Base-by-base conservation (phyloP, 2,888 invertebrate species). In the Siphlonurus alternatus region DNA sequence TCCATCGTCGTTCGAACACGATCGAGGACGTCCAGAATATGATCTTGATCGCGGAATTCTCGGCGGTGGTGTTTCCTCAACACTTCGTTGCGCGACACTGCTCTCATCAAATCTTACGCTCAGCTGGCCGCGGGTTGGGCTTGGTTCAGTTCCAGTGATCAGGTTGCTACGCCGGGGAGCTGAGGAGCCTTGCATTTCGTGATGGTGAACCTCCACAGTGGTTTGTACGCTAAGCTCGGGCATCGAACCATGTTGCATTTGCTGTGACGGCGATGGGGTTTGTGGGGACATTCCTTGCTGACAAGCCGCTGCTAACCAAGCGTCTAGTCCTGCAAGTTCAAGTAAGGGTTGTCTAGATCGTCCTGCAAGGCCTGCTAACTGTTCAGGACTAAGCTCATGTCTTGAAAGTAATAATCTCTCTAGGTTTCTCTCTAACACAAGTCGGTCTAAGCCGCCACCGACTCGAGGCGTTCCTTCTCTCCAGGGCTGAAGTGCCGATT, bases 401-500 rank as follows among this genome's bases (percentile, higher is more conserved):
- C 38, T 5, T 5, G 38, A 38, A 38, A 38, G 78, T 24, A 82
- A 74, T 23, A 82, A 72, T 66, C 85, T 79, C 69, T 84, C 86
- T 67, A 86, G 77, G 72, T 86, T 87, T 69, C 85, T 79, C 71
- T 87, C 87, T 5, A 85, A 78, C 61, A 85, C 77, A 0, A 85
- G 83, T 71, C 87, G 78, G 72, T 88, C 85, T 71, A 88, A 72
- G 69, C 86, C 80, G 7, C 56, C 56, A 56, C 15, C 56, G 7
- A 3, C 15, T 56, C 15, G 20, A 5, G 56, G 5, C 5, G 5
- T 56, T 5, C 38, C 38, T 38, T 38, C 38, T 38, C 38, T 23
- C 62, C 61, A 61, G 10, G 56, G 59, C 59, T 60, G 62, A 51
- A 23, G 53, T 24, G 61, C 61, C 54, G 63, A 62, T 10, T 61